phyloP scores from a whole-genome alignment of 2,888 invertebrate genomes.

The Drosophila dives region DNA sequence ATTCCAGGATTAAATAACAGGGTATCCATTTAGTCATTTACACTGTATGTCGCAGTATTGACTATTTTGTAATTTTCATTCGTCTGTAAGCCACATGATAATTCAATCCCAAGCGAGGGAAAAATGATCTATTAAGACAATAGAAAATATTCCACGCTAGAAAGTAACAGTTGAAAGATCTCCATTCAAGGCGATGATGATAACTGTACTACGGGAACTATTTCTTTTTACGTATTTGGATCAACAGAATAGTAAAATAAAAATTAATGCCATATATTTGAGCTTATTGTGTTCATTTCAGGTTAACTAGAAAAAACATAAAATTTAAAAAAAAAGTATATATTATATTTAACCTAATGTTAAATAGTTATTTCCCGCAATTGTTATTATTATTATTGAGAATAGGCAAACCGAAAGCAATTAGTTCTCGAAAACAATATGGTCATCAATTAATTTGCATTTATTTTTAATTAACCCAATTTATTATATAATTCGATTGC shows the following conservation, averaged over 20 bases:
- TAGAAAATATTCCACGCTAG: constrained; percentile 17
- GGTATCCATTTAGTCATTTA: neutral
- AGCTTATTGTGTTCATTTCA: constrained; percentile 20
- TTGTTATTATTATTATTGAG: constrained; percentile 10
- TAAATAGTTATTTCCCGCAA: constrained; percentile 16
- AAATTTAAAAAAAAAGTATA: neutral
- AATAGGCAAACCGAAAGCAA: constrained; percentile 22
- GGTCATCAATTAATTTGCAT: constrained; percentile 10
- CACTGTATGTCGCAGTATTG: neutral
- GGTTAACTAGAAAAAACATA: constrained; percentile 25
- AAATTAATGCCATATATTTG: constrained; percentile 3
- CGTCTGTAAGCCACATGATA: constrained; percentile 3
- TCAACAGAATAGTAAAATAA: neutral
- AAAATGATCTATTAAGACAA: constrained; percentile 10
- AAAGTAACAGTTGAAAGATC: constrained; percentile 26
- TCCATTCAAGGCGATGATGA: constrained; percentile 28
- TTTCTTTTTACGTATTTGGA: neutral
- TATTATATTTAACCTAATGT: neutral
- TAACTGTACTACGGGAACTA: constrained; percentile 22
- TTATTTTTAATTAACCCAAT: constrained; percentile 6
- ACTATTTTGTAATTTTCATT: neutral
- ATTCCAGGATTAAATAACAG: neutral
- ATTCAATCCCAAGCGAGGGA: constrained; percentile 20
- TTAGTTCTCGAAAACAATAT: constrained; percentile 11
- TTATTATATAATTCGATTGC: neutral